Base-by-base conservation (phyloP, 2,797 vertebrate genomes). In the Karalla daura region DNA sequence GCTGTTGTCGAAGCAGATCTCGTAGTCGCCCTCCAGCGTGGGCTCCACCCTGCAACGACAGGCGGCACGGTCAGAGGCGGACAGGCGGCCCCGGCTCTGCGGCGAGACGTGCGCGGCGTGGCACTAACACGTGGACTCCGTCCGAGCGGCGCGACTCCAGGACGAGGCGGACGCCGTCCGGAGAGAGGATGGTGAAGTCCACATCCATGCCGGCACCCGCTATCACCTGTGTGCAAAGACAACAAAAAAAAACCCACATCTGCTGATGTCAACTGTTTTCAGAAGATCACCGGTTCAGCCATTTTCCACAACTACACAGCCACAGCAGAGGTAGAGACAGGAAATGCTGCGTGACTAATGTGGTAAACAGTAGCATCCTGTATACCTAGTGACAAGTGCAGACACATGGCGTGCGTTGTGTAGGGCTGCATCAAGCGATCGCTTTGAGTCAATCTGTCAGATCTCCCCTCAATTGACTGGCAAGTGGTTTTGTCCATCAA, bases 1-100 rank as follows among this genome's bases (percentile, higher is more conserved):
- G 83, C 93, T 94, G 90, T 97, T 97, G 90, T 97, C 96, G 6
- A 97, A 98, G 88, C 96, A 98, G 56, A 98, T 93, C 74, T 93
- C 90, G 76, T 98, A 98, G 84, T 97, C 96, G 1, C 96, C 96
- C 0, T 90, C 87, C 49, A 94, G 95, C 0, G 95, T 96, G 2
- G 95, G 91, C 75, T 98, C 96, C 84, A 96, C 89, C 54, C 96
- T 97, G 62, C 7, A 52, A 46, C 3, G 56, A 71, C 12, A 67
- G 18, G 25, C 8, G 27, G n/a, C 3, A 2, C 20, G 36, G 30
- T 23, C 4, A 54, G 35, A 62, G 8, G 49, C 9, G 35, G 41
- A 35, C 11, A 50, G 18, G 24, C 13, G 2, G 28, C 3, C 25
- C 17, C 20, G 47, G 8, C 11, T 47, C 32, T 25, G 41, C 1